Percentiles rank a stretch among this genome's conserved stretches.
phyloP scores from a whole-genome alignment of 2,113 vertebrate species.

The Lanius collurio region DNA sequence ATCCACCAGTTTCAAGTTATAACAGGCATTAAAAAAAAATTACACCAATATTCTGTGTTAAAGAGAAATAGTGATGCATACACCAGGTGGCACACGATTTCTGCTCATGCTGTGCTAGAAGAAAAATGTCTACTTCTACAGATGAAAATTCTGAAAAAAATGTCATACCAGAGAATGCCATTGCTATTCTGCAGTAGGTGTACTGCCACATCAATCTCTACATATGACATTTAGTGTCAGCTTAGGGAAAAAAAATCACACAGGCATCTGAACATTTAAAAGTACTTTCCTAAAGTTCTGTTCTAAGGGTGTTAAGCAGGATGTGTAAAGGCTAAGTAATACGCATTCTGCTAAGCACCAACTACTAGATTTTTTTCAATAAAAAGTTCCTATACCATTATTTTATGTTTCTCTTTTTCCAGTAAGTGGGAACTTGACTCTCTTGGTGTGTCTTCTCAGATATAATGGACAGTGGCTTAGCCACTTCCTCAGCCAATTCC shows the following conservation, averaged over 20 bases:
- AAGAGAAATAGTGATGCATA: not conserved
- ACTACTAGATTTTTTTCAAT: not conserved
- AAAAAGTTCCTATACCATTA: not conserved
- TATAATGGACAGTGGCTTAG: not conserved
- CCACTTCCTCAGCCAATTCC: not conserved
- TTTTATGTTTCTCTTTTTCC: not conserved
- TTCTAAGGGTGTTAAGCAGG: not conserved
- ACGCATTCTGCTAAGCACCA: not conserved
- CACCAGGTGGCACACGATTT: not conserved
- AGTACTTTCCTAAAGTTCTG: not conserved
- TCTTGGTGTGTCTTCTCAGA: accelerated
- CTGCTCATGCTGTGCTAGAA: not conserved
- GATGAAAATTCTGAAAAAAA: not conserved
- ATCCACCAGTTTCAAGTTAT: not conserved
- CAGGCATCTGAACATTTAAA: not conserved
- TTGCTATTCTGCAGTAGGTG: not conserved
- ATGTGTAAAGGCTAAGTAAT: not conserved
- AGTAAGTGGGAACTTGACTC: not conserved
- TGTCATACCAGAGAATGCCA: not conserved
- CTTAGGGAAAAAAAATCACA: not conserved
- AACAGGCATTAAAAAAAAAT: not conserved
- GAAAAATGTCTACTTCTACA: not conserved
- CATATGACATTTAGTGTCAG: not conserved
- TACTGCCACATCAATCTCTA: not conserved
- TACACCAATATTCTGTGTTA: not conserved